Percentiles rank a stretch among this genome's conserved stretches.
phyloP scores from a whole-genome alignment of 2,888 invertebrate species.

The Anarsia innoxiella region DNA sequence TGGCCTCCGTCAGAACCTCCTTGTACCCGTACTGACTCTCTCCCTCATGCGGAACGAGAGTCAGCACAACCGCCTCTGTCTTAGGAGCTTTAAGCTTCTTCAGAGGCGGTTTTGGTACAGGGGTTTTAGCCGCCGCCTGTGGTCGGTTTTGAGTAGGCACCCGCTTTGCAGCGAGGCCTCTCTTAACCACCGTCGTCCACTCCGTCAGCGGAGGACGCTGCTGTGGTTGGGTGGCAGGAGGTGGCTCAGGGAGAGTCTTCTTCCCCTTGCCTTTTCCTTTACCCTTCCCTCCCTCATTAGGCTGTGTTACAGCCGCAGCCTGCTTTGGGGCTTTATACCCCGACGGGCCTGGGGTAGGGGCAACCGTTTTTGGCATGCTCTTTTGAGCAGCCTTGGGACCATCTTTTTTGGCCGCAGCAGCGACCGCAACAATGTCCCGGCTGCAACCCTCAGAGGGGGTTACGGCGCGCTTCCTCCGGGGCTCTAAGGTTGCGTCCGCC shows the following conservation, averaged over 20 bases:
- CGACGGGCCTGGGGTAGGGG: not conserved
- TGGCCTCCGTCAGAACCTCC: not conserved
- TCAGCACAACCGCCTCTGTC: no score
- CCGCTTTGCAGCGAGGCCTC: no score
- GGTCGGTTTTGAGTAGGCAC: not conserved
- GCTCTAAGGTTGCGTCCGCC: no score
- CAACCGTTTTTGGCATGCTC: not conserved
- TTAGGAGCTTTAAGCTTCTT: no score
- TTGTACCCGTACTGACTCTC: no score
- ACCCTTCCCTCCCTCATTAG: not conserved
- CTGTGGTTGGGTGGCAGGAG: not conserved
- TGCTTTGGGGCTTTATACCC: not conserved
- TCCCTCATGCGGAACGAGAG: no score
- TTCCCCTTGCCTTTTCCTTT: not conserved
- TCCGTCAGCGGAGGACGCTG: not conserved
- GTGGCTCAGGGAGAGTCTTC: not conserved
- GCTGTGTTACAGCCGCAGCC: not conserved
- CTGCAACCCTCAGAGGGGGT: not conserved
- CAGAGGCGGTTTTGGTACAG: not conserved
- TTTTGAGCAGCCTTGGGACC: not conserved
- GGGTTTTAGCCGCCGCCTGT: not conserved
- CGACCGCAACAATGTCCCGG: not conserved
- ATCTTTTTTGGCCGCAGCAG: not conserved
- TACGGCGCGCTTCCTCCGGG: not conserved
- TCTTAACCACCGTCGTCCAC: no score